These are phyloP conservation scores for Gorsachius magnificus DNA, from an alignment of 2,797 vertebrate species.

Conservation along the genomic window DNA sequence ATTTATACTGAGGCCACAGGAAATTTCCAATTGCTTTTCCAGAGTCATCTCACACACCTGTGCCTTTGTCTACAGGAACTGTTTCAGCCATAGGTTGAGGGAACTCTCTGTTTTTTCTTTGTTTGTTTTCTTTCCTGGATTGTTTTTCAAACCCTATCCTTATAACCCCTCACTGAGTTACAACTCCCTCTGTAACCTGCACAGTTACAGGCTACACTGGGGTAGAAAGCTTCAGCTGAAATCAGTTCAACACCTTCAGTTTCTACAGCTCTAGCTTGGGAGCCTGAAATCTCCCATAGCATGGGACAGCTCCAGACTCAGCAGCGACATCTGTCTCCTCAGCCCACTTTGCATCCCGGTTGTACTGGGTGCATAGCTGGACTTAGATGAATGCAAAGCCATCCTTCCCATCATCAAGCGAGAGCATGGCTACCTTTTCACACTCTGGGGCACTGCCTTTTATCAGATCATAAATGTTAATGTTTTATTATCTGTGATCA, in stretches of 20 bases:
- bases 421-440: background rate
- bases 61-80: conserved; percentile 27
- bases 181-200: background rate
- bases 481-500: background rate
- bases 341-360: background rate
- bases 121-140: conserved; percentile 7
- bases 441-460: background rate
- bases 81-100: conserved; percentile 22
- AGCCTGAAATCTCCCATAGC: background rate
- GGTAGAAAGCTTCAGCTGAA: background rate
- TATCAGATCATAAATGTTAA: background rate
- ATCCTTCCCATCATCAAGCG: background rate
- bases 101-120: background rate
- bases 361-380: background rate
- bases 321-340: background rate
- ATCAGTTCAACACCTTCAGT: background rate
- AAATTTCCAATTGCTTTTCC: conserved; percentile 68
- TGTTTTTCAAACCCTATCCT: background rate
- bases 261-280: background rate
- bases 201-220: background rate
- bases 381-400: background rate
- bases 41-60: conserved; percentile 22
- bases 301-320: background rate
- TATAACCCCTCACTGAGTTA: background rate
- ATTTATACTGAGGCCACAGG: conserved; percentile 43